A percentile compares a stretch with the other conserved stretches of the same genome.
Evolutionary conservation across 1,140 invertebrate species (phyloP).

Genomic region (Papilio polyxenes): DNA sequence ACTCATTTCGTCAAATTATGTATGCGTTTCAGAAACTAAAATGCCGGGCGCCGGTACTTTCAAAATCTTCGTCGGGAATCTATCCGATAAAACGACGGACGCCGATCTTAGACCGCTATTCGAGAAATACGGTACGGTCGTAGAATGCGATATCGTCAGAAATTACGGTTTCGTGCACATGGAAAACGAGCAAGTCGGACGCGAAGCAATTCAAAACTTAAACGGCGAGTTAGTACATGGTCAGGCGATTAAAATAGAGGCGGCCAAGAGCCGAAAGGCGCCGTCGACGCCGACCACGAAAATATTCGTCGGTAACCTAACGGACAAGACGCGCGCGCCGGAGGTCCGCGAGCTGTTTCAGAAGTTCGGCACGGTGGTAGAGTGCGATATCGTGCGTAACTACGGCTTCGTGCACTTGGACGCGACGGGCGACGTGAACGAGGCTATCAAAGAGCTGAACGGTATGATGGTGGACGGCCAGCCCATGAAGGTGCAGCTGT

Average conservation of each 20-base stretch:
- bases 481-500: slow-evolving; percentile 94
- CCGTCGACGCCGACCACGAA: slow-evolving; percentile 92
- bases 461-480: slow-evolving; percentile 91
- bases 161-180: slow-evolving; percentile 99
- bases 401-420: slow-evolving; percentile 96
- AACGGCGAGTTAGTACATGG: slow-evolving; percentile 94
- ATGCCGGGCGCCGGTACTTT: slow-evolving; percentile 95
- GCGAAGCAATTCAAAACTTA: slow-evolving; percentile 94
- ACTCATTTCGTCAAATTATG: slow-evolving; percentile 79
- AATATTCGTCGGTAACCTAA: slow-evolving; percentile 94
- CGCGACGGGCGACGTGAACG: slow-evolving; percentile 90
- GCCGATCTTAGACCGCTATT: slow-evolving; percentile 93
- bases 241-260: slow-evolving; percentile 94
- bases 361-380: slow-evolving; percentile 93
- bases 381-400: slow-evolving; percentile 95
- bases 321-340: slow-evolving; percentile 92
- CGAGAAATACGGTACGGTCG: slow-evolving; percentile 96
- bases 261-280: slow-evolving; percentile 91
- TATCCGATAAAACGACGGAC: slow-evolving; percentile 93
- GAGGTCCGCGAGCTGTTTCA: slow-evolving; percentile 93
- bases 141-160: slow-evolving; percentile 97
- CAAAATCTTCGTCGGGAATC: slow-evolving; percentile 97
- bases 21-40: slow-evolving; percentile 80
- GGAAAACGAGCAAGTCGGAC: slow-evolving; percentile 94
- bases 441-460: slow-evolving; percentile 92